These are phyloP conservation scores for Salvelinus sp. DNA, from an alignment of 2,113 vertebrate species.

Conservation along the genomic window DNA sequence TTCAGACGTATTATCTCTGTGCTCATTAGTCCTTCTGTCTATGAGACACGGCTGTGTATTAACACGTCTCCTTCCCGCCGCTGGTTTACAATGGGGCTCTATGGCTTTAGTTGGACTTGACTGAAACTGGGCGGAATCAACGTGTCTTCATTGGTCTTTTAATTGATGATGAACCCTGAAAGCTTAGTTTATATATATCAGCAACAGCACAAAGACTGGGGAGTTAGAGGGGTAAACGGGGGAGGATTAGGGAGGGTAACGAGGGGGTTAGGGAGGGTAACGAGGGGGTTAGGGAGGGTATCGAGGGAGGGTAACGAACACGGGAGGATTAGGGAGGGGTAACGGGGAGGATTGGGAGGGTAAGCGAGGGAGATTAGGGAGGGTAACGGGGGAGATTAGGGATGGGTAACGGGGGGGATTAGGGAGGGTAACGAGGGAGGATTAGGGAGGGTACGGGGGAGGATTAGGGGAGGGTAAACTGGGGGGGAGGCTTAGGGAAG, in stretches of 20 bases:
- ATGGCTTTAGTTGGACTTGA: conserved; percentile 39
- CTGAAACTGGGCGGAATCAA: conserved; percentile 76
- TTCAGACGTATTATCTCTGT: conserved; percentile 70
- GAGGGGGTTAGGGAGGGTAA: neutral
- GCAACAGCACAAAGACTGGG: conserved; percentile 79
- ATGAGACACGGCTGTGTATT: conserved; percentile 45
- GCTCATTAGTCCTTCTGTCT: conserved; percentile 67
- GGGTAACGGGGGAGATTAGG: too few relatives aligned
- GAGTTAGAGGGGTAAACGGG: conserved; percentile 33
- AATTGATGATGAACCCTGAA: too few relatives aligned
- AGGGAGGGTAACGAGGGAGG: too few relatives aligned
- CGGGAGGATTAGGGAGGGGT: too few relatives aligned
- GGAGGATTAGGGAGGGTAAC: neutral
- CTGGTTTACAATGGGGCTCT: conserved; percentile 37
- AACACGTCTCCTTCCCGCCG: conserved; percentile 69
- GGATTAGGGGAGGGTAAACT: too few relatives aligned
- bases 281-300: too few relatives aligned
- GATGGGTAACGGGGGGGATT: too few relatives aligned
- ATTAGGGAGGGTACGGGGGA: too few relatives aligned
- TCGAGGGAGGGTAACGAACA: too few relatives aligned
- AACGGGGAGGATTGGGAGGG: too few relatives aligned
- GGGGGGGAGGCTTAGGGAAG: too few relatives aligned
- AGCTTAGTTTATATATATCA: conserved; percentile 52
- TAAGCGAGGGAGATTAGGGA: too few relatives aligned
- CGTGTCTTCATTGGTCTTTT: conserved; percentile 27